Percentiles rank a stretch among this genome's conserved stretches.
Conservation (phyloP, 2,113 vertebrate genomes). For the Asarcornis scutulata region DNA sequence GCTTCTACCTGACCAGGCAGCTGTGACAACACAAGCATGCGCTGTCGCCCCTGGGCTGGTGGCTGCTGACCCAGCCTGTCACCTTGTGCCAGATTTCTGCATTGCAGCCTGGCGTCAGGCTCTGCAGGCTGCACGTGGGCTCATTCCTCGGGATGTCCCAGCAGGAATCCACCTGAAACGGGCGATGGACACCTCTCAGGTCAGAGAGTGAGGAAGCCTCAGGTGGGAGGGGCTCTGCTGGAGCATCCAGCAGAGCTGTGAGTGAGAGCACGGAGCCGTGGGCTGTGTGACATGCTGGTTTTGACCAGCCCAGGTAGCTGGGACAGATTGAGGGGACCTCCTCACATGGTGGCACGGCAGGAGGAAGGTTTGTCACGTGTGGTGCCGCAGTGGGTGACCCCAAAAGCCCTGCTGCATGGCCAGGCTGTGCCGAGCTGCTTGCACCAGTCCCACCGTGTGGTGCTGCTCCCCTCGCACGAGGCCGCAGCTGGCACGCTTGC, state of each 20-base stretch:
- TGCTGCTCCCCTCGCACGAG: not conserved
- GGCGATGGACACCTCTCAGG: not conserved
- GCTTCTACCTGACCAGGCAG: not conserved
- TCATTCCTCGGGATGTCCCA: not conserved
- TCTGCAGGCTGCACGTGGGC: not conserved
- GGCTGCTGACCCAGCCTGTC: not conserved
- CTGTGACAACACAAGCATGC: not conserved
- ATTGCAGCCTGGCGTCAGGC: accelerated
- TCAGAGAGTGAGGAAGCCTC: not conserved
- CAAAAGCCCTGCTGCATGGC: accelerated
- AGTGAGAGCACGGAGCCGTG: not conserved
- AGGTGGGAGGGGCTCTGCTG: not conserved
- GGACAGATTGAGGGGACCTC: not conserved
- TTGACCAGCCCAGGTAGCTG: not conserved
- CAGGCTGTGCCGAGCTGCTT: not conserved
- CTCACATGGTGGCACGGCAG: not conserved
- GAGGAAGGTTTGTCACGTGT: not conserved
- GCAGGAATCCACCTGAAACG: not conserved
- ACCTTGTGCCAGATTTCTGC: accelerated
- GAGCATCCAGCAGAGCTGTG: not conserved
- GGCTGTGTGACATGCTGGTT: not conserved
- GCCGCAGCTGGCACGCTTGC: not conserved
- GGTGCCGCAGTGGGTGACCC: not conserved
- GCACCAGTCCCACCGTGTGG: accelerated
- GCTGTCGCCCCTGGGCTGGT: not conserved